These are phyloP conservation scores for Gortyna flavago DNA, from an alignment of 2,888 invertebrate genomes.

Conservation along the genomic window DNA sequence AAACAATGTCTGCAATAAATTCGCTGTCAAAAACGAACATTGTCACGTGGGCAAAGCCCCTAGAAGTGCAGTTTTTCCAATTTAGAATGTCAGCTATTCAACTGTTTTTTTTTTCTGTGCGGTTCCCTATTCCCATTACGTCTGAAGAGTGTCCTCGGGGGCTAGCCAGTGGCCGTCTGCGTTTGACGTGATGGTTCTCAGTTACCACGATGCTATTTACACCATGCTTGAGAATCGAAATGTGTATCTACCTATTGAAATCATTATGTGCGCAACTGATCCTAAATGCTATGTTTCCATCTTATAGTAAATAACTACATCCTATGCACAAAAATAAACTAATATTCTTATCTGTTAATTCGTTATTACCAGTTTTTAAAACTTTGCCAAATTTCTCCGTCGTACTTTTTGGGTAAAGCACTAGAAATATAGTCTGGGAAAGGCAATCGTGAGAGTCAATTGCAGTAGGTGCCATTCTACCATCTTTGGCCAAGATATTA, in stretches of 20 bases:
- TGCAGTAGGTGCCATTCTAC: background rate
- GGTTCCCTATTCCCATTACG: conserved; percentile 20
- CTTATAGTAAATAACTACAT: background rate
- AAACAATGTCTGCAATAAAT: background rate
- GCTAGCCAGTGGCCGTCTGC: conserved; percentile 34
- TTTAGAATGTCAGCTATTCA: conserved; percentile 1
- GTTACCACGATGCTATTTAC: background rate
- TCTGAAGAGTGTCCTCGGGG: conserved; percentile 31
- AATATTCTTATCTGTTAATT: background rate
- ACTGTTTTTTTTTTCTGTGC: background rate
- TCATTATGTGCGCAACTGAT: background rate
- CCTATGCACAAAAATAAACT: background rate
- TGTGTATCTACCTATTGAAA: background rate
- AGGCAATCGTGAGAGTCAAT: background rate
- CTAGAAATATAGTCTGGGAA: background rate
- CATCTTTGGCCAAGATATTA: background rate
- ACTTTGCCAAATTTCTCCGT: background rate
- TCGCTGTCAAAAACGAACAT: background rate
- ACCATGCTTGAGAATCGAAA: background rate
- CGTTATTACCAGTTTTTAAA: background rate
- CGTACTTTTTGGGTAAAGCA: background rate
- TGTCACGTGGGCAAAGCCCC: background rate
- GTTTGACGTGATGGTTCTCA: conserved; percentile 33
- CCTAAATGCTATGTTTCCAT: background rate
- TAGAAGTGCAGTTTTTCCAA: background rate